Conservation (phyloP, 2,113 vertebrate species). For the Theropithecus gelada region DNA sequence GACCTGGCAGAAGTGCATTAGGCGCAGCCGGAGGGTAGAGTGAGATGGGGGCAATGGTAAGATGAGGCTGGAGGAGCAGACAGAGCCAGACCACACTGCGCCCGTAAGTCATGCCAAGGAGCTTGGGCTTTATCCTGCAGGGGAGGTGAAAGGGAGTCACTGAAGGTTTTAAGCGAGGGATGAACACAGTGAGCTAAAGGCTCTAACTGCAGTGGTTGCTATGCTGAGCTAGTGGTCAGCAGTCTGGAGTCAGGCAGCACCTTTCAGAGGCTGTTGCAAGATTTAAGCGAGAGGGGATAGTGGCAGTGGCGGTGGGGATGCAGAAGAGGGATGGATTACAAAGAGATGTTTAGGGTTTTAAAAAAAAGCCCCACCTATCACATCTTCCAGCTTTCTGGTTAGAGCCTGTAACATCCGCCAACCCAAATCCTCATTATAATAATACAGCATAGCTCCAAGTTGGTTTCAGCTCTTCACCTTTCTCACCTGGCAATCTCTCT, state of each 20-base stretch:
- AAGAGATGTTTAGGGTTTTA: not conserved
- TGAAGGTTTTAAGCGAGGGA: not conserved
- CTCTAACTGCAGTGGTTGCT: not conserved
- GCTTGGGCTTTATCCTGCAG: not conserved
- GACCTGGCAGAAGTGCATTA: not conserved
- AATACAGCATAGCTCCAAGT: not conserved
- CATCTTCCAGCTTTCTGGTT: not conserved
- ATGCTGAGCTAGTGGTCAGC: not conserved
- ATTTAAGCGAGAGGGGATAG: not conserved
- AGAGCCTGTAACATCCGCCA: not conserved
- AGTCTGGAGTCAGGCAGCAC: not conserved
- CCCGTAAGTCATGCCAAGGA: not conserved
- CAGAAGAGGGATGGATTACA: not conserved
- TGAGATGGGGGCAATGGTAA: not conserved
- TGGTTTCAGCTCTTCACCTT: not conserved
- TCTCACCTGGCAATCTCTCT: not conserved
- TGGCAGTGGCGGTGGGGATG: not conserved
- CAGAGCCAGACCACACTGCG: not conserved
- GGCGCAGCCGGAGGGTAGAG: not conserved
- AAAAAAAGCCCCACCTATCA: not conserved
- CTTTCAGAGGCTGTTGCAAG: not conserved
- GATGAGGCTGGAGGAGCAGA: not conserved
- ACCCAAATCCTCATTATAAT: not conserved
- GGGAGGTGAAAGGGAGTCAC: not conserved
- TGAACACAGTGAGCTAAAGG: not conserved